These are phyloP conservation scores for Trichacis sp. DNA, from an alignment of 2,888 invertebrate species.

Conservation along the genomic window DNA sequence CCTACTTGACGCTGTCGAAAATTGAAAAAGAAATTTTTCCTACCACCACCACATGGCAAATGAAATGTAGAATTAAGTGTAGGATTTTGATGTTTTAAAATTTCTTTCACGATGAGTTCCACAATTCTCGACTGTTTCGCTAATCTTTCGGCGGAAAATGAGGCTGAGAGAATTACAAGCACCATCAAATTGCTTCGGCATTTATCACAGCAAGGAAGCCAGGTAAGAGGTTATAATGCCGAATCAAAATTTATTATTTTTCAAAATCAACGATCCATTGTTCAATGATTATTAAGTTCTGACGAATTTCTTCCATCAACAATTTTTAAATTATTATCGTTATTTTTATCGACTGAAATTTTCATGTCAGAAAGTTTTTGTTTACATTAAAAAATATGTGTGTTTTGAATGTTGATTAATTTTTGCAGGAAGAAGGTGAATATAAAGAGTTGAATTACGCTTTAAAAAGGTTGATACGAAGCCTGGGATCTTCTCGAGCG, in stretches of 20 bases:
- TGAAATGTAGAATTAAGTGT: not conserved
- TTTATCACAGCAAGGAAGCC: slow-evolving; percentile 58
- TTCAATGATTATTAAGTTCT: too few relatives aligned
- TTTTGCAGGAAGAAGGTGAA: slow-evolving; percentile 70
- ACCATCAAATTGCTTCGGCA: slow-evolving; percentile 67
- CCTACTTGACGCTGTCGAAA: too few relatives aligned
- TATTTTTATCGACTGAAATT: too few relatives aligned
- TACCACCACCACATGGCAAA: slow-evolving; percentile 47
- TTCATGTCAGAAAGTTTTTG: too few relatives aligned
- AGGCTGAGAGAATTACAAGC: slow-evolving; percentile 66
- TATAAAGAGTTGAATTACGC: slow-evolving; percentile 76
- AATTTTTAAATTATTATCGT: too few relatives aligned
- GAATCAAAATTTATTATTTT: too few relatives aligned
- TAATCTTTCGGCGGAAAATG: slow-evolving; percentile 65
- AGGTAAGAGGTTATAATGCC: slow-evolving; percentile 12
- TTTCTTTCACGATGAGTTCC: slow-evolving; percentile 53
- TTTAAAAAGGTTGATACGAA: slow-evolving; percentile 78
- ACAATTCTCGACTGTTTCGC: slow-evolving; percentile 69
- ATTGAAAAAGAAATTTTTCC: too few relatives aligned
- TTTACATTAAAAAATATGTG: slow-evolving; percentile 45
- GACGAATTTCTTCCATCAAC: too few relatives aligned
- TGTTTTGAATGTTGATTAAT: too few relatives aligned
- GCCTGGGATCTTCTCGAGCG: slow-evolving; percentile 78
- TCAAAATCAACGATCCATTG: too few relatives aligned
- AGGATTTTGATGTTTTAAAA: slow-evolving; percentile 3